phyloP scores from a whole-genome alignment of 2,113 vertebrate species.

The Pachycephala philippinensis region DNA sequence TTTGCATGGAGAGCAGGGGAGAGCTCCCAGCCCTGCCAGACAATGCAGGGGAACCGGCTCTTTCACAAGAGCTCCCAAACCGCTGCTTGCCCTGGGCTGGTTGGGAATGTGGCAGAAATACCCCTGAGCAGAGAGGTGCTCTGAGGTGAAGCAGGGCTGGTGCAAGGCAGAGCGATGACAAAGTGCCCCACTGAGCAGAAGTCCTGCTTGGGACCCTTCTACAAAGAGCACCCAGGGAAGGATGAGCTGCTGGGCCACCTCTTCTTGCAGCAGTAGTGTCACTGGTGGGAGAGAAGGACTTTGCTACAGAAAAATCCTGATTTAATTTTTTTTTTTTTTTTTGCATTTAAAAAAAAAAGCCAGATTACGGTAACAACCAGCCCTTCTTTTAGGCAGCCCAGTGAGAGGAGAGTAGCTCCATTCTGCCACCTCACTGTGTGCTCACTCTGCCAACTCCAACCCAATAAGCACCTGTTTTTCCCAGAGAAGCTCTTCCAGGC shows the following conservation, averaged over 20 bases:
- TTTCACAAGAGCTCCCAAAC: not conserved
- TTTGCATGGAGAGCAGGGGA: not conserved
- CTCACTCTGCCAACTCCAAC: not conserved
- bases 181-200: not conserved
- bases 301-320: not conserved
- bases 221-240: not conserved
- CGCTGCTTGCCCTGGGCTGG: not conserved
- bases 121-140: not conserved
- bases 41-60: not conserved
- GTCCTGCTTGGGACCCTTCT: not conserved
- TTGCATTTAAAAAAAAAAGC: not conserved
- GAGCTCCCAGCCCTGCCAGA: not conserved
- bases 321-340: not conserved
- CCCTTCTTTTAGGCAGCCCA: not conserved
- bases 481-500: not conserved
- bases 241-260: not conserved
- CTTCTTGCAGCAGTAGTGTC: not conserved
- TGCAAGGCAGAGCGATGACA: fast-evolving
- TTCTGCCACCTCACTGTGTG: fast-evolving
- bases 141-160: not conserved
- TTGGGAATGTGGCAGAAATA: not conserved
- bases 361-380: not conserved
- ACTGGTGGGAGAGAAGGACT: not conserved
- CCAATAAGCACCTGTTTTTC: not conserved
- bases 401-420: not conserved